Evolutionary conservation across 2,888 invertebrate genomes (phyloP).

Genomic region (Corbicula japonica): DNA sequence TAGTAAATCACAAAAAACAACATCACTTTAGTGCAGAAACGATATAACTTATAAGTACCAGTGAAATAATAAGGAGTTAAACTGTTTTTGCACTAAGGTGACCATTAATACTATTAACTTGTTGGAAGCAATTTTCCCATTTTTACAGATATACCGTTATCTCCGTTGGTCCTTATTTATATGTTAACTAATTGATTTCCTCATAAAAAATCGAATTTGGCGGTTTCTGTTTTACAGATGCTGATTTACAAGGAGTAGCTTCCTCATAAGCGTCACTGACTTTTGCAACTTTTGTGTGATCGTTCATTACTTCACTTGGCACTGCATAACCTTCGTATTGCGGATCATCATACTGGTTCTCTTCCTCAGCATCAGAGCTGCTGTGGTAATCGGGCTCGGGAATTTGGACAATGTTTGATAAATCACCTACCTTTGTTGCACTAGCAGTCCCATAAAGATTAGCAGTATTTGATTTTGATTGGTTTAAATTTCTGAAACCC

Average conservation of each 20-base stretch:
- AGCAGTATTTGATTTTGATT: slow-evolving; percentile 11
- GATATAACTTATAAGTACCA: no score
- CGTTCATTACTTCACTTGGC: slow-evolving; percentile 9
- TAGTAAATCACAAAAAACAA: no score
- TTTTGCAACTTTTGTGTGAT: background rate
- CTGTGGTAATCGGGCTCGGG: slow-evolving; percentile 38
- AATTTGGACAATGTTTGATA: slow-evolving; percentile 29
- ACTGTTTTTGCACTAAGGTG: no score
- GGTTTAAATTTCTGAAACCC: background rate
- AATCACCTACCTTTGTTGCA: slow-evolving; percentile 43
- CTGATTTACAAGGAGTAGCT: no score
- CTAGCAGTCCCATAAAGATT: slow-evolving; percentile 62
- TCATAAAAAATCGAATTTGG: no score
- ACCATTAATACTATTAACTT: no score
- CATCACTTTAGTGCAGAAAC: no score
- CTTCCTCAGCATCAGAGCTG: slow-evolving; percentile 33
- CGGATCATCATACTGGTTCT: slow-evolving; percentile 30
- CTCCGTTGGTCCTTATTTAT: no score
- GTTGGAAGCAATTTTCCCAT: no score
- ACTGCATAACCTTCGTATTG: slow-evolving; percentile 38
- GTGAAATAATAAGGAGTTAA: no score
- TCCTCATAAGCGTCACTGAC: slow-evolving; percentile 19
- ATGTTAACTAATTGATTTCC: no score
- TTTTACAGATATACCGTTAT: no score
- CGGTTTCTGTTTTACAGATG: background rate